phyloP scores from a whole-genome alignment of 2,888 invertebrate species.

The Ochropleura leucogaster region DNA sequence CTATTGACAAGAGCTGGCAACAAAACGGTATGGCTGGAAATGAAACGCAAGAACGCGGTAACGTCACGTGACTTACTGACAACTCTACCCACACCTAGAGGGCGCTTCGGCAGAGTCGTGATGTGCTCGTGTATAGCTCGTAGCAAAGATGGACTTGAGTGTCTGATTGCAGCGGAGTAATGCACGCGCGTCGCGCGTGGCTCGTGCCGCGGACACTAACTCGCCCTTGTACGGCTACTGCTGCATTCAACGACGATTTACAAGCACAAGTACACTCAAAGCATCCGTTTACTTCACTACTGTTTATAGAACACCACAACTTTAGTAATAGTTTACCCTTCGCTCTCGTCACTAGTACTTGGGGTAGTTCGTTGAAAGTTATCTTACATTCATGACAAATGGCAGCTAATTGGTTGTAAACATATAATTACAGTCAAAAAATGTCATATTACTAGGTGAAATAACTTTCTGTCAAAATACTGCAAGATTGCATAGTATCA shows the following conservation, averaged over 20 bases:
- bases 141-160: no score
- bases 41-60: no score
- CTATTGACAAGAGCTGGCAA: no score
- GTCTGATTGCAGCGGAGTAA: no score
- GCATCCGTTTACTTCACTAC: constrained; percentile 7
- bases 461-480: not conserved
- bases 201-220: not conserved
- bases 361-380: not conserved
- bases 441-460: not conserved
- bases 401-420: not conserved
- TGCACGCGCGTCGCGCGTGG: no score
- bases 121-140: no score
- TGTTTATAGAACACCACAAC: not conserved
- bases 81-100: no score
- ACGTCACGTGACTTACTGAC: no score
- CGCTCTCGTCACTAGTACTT: not conserved
- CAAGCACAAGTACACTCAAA: constrained; percentile 7
- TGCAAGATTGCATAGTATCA: not conserved
- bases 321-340: not conserved
- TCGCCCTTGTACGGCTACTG: not conserved
- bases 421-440: not conserved
- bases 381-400: not conserved
- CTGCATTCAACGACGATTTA: constrained; percentile 3
- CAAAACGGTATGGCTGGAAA: no score
- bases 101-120: no score